These are phyloP conservation scores for Cossypha dichroa DNA, from an alignment of 2,797 vertebrate species.

Conservation along the genomic window DNA sequence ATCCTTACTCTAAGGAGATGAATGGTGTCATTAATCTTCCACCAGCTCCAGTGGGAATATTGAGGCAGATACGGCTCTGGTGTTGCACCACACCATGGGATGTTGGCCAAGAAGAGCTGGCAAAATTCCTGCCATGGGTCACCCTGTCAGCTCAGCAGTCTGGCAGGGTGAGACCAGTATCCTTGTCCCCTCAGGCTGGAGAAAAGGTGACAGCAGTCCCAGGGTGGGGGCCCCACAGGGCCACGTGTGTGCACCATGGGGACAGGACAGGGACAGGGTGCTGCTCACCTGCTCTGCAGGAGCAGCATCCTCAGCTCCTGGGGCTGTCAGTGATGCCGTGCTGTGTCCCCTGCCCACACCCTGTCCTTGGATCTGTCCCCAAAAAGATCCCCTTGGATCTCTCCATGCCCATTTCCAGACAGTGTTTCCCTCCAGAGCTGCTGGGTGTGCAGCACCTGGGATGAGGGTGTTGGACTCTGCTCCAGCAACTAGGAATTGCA, in stretches of 20 bases:
- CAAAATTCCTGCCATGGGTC: neutral
- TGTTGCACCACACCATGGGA: too few relatives aligned
- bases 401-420: neutral
- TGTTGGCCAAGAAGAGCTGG: neutral
- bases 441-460: neutral
- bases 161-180: neutral
- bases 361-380: neutral
- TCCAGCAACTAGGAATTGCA: neutral
- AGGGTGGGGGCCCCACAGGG: fast-evolving
- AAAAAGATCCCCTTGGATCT: neutral
- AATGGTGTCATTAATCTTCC: neutral
- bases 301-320: neutral
- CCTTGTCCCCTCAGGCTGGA: neutral
- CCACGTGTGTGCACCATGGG: fast-evolving
- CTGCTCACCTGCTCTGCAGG: neutral
- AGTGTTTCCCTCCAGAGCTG: neutral
- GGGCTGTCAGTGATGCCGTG: neutral
- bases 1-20: neutral
- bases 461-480: neutral
- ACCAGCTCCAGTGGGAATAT: neutral
- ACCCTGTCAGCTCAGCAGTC: neutral
- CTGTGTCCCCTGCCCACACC: neutral
- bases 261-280: neutral
- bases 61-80: neutral
- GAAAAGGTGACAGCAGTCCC: neutral